A percentile compares a stretch with the other conserved stretches of the same genome.
Evolutionary conservation across 2,797 vertebrate genomes (phyloP).

Genomic region (Leptoclinus maculatus): DNA sequence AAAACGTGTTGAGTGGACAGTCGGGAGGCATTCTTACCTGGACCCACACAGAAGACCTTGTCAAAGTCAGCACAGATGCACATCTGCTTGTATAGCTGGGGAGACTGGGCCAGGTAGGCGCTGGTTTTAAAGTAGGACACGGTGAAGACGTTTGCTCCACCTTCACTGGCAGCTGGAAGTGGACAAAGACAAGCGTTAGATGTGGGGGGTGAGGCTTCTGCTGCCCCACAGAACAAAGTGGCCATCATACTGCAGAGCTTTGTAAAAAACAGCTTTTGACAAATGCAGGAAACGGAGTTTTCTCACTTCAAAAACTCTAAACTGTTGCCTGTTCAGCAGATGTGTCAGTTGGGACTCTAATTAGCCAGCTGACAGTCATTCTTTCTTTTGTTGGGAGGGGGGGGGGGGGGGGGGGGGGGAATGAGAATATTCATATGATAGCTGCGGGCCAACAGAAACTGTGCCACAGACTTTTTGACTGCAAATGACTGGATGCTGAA

Average conservation of each 20-base stretch:
- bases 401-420: too few species aligned
- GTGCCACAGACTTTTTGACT: background rate
- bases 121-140: constrained; percentile 99
- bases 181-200: constrained; percentile 43
- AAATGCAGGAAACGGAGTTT: background rate
- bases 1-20: background rate
- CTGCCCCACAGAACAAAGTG: background rate
- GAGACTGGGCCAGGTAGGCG: constrained; percentile 98
- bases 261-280: background rate
- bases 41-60: constrained; percentile 98
- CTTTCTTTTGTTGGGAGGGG: background rate
- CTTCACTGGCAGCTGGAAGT: constrained; percentile 95
- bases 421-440: background rate
- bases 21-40: constrained; percentile 84
- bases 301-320: background rate
- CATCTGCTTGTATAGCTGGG: constrained; percentile 99
- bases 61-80: constrained; percentile 99
- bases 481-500: background rate
- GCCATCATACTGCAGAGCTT: background rate
- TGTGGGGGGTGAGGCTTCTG: background rate
- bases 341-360: constrained; percentile 2
- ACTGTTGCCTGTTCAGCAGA: constrained; percentile 1
- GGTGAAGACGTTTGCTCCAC: constrained; percentile 98
- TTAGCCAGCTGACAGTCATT: background rate
- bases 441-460: background rate